Percentiles rank a stretch among this genome's conserved stretches.
phyloP scores from a whole-genome alignment of 1,140 invertebrate species.

The Heliconius hewitsoni region DNA sequence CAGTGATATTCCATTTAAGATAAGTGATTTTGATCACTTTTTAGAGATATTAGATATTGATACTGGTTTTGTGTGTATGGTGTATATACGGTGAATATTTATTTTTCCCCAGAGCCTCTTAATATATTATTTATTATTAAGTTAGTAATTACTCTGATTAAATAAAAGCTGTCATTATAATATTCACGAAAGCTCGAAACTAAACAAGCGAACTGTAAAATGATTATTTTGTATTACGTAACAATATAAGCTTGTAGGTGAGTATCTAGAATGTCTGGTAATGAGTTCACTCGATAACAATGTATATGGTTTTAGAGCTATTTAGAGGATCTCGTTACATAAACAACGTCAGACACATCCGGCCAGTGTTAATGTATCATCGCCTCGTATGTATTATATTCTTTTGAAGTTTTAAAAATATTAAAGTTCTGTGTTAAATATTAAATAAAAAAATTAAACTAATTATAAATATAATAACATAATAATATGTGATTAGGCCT shows the following conservation, averaged over 20 bases:
- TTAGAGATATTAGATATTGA: too few species aligned
- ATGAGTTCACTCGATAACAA: slow-evolving; percentile 8
- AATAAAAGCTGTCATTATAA: background rate
- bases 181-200: background rate
- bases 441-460: too few species aligned
- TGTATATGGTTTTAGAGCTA: background rate
- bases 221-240: slow-evolving; percentile 10
- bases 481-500: too few species aligned
- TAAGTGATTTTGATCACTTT: too few species aligned
- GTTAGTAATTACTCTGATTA: background rate
- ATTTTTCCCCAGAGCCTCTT: too few species aligned
- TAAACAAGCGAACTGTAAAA: background rate
- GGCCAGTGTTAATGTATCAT: background rate
- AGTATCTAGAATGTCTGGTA: slow-evolving; percentile 7
- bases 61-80: too few species aligned
- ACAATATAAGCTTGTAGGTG: background rate
- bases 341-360: slow-evolving; percentile 2
- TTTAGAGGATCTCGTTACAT: background rate
- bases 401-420: background rate
- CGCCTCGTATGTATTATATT: background rate
- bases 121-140: too few species aligned
- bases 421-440: background rate
- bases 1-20: too few species aligned
- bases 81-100: too few species aligned
- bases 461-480: too few species aligned